Conservation (phyloP, 2,797 vertebrate genomes). For the Syngnathus acus region DNA sequence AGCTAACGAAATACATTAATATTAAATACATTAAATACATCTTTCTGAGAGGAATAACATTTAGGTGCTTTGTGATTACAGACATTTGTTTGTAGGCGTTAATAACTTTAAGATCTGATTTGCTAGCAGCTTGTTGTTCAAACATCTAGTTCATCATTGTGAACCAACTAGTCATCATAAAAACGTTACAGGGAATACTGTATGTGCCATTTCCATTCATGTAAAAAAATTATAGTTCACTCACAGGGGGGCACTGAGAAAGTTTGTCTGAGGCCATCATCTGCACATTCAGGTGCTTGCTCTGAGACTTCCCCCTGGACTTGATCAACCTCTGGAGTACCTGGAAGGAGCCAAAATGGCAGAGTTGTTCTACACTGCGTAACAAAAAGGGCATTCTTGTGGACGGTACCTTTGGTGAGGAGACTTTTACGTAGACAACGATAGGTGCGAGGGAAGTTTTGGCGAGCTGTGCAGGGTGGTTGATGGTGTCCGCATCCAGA, state of each 20-base stretch:
- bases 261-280: constrained; percentile 95
- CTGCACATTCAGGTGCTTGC: constrained; percentile 95
- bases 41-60: neutral
- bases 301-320: constrained; percentile 94
- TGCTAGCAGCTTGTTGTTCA: neutral
- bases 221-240: constrained; percentile 30
- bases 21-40: neutral
- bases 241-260: constrained; percentile 91
- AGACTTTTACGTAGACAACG: constrained; percentile 91
- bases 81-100: too few species aligned
- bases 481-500: constrained; percentile 92
- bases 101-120: neutral
- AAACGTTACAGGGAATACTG: too few species aligned
- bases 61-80: neutral
- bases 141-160: neutral
- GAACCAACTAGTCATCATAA: too few species aligned
- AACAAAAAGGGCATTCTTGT: constrained; percentile 27
- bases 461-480: constrained; percentile 88
- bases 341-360: constrained; percentile 47
- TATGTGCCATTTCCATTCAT: too few species aligned
- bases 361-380: neutral
- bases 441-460: constrained; percentile 94
- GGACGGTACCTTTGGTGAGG: constrained; percentile 83
- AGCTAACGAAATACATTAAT: neutral
- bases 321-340: constrained; percentile 91